Conservation (phyloP, 2,797 vertebrate species). For the Zenarchopterus dispar region DNA sequence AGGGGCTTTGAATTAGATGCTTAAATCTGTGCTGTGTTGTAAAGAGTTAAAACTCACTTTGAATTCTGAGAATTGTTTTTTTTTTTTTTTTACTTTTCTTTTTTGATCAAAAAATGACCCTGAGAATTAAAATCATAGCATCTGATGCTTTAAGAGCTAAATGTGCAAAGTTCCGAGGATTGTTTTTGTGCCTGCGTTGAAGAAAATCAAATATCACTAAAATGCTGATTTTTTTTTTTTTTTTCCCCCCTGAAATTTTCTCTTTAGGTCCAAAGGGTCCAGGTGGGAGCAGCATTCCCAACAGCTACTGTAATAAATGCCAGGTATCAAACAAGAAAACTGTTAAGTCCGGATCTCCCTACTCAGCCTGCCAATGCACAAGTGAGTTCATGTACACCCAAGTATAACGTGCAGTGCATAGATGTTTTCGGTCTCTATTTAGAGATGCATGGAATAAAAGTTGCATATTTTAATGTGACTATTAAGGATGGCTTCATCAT, state of each 20-base stretch:
- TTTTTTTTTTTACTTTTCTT: too few relatives aligned
- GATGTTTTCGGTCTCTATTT: not conserved
- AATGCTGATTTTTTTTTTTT: not conserved
- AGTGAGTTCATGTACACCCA: constrained; percentile 82
- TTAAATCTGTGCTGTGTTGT: too few relatives aligned
- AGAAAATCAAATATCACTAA: not conserved
- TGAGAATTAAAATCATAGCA: too few relatives aligned
- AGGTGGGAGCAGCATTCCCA: constrained; percentile 90
- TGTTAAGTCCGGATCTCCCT: constrained; percentile 87
- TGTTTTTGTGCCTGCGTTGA: not conserved
- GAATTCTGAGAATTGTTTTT: too few relatives aligned
- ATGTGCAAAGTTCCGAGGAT: not conserved
- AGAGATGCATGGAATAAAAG: not conserved
- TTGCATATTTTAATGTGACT: not conserved
- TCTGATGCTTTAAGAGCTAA: too few relatives aligned
- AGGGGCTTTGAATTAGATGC: too few relatives aligned
- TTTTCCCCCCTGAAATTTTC: not conserved
- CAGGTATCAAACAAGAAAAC: constrained; percentile 92
- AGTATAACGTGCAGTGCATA: not conserved
- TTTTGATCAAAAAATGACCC: too few relatives aligned
- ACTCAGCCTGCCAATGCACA: constrained; percentile 91
- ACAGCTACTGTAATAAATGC: constrained; percentile 98
- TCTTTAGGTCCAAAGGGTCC: constrained; percentile 91
- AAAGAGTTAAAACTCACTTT: too few relatives aligned
- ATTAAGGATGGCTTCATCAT: not conserved